Evolutionary conservation across 2,113 vertebrate species (phyloP).

Genomic region (Heterochromis multidens): DNA sequence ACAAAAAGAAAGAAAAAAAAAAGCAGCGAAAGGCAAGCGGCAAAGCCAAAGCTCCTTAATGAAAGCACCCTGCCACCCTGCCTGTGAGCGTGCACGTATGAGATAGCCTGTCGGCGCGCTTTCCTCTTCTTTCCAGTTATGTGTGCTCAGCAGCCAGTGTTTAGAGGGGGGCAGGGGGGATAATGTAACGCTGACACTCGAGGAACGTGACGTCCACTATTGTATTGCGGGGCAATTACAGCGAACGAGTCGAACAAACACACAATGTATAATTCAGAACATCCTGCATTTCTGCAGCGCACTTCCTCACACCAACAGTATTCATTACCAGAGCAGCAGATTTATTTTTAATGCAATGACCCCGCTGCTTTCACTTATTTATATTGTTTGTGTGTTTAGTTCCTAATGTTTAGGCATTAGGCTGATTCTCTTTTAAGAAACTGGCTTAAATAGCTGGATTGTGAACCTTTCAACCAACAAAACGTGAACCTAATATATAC

Average conservation of each 20-base stretch:
- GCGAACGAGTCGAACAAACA: constrained; percentile 45
- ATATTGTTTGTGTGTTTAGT: not conserved
- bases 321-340: constrained; percentile 28
- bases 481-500: not conserved
- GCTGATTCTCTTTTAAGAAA: not conserved
- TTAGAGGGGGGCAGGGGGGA: not conserved
- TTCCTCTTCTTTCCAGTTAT: constrained; percentile 11
- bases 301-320: not conserved
- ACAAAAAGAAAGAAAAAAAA: not conserved
- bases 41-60: constrained; percentile 30
- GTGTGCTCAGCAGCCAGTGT: not conserved
- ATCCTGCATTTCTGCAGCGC: constrained; percentile 18
- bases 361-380: constrained; percentile 10
- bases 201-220: constrained; percentile 37
- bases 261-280: constrained; percentile 54
- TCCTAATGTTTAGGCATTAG: not conserved
- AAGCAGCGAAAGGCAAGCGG: not conserved
- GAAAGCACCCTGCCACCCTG: not conserved
- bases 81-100: not conserved
- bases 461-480: not conserved
- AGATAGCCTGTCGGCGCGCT: not conserved
- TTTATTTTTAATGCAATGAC: constrained; percentile 31
- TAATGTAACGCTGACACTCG: constrained; percentile 32
- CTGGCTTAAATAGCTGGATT: not conserved
- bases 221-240: constrained; percentile 50